A percentile compares a stretch with the other conserved stretches of the same genome.
These are phyloP conservation scores for Pollenia angustigena DNA, from an alignment of 2,888 invertebrate species.

Conservation along the genomic window DNA sequence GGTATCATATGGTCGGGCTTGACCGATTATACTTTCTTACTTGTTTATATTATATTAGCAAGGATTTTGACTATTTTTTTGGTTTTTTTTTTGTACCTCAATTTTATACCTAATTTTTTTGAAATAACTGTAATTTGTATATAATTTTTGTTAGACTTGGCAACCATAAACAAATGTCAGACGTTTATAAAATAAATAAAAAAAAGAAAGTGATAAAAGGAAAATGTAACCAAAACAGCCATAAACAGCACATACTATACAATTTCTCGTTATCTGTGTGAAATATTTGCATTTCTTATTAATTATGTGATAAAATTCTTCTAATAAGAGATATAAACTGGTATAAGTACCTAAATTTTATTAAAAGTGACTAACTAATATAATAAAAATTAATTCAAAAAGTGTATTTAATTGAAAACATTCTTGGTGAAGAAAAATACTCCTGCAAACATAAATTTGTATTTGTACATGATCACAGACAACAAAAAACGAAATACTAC, in stretches of 20 bases:
- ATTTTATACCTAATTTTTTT: too few relatives aligned
- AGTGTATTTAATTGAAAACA: neutral
- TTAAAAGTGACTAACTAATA: conserved; percentile 44
- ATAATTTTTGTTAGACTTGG: neutral
- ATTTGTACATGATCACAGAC: conserved; percentile 1
- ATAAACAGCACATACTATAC: conserved; percentile 11
- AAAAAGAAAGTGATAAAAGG: conserved; percentile 45
- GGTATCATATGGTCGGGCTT: too few relatives aligned
- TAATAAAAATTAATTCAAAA: neutral
- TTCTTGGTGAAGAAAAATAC: conserved; percentile 14
- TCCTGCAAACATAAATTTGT: conserved; percentile 28
- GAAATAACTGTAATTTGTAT: neutral
- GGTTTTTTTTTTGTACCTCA: too few relatives aligned
- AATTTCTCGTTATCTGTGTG: conserved; percentile 65
- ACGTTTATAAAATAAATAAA: neutral
- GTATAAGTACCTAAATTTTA: conserved; percentile 24
- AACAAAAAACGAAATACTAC: conserved; percentile 12
- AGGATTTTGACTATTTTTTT: too few relatives aligned
- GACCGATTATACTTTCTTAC: too few relatives aligned
- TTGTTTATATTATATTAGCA: too few relatives aligned
- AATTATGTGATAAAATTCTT: conserved; percentile 61
- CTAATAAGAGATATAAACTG: conserved; percentile 49
- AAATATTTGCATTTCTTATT: conserved; percentile 66
- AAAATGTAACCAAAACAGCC: conserved; percentile 51
- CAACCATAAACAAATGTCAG: conserved; percentile 12